phyloP scores from a whole-genome alignment of 2,113 vertebrate genomes.

The Bagarius yarrelli region DNA sequence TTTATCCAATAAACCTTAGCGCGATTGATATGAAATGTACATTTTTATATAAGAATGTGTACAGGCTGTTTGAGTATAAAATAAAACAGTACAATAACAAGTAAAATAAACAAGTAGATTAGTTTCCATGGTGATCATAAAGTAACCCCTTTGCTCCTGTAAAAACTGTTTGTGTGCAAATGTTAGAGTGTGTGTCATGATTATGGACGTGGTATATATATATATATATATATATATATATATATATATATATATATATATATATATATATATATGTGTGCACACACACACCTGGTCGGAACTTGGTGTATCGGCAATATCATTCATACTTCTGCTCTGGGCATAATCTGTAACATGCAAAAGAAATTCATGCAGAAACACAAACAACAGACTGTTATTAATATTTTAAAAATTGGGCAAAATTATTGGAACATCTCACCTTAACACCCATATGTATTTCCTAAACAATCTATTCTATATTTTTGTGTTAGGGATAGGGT shows the following conservation, averaged over 20 bases:
- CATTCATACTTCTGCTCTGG: constrained; percentile 95
- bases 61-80: neutral
- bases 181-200: constrained; percentile 4
- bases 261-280: constrained; percentile 9
- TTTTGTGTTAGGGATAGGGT: no score
- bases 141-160: neutral
- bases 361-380: neutral
- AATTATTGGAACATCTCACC: no score
- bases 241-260: neutral
- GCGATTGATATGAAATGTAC: no score
- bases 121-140: constrained; percentile 7
- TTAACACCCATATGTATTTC: no score
- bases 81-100: neutral
- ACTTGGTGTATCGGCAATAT: constrained; percentile 87
- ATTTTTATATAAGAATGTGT: neutral
- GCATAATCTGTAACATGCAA: constrained; percentile 75
- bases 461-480: no score
- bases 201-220: neutral
- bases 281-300: constrained; percentile 78
- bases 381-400: neutral
- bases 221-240: neutral
- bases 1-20: no score
- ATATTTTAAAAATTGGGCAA: no score
- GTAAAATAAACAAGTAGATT: neutral
- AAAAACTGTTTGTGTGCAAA: neutral